A percentile compares a stretch with the other conserved stretches of the same genome.
phyloP scores from a whole-genome alignment of 2,113 vertebrate species.

The Eolophus roseicapilla region DNA sequence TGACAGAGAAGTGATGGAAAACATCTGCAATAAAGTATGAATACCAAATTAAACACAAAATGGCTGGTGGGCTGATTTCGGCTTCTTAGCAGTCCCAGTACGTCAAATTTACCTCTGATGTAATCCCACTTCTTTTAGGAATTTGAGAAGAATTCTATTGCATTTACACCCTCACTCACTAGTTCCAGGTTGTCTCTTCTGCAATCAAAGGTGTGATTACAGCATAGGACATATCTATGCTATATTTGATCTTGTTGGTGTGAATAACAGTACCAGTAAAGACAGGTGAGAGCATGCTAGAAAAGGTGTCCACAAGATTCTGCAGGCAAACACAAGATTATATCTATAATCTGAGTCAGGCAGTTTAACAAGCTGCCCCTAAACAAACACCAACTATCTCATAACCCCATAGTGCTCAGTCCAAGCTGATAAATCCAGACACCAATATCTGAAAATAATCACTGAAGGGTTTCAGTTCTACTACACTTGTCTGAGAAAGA shows the following conservation, averaged over 20 bases:
- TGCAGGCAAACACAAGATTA: neutral
- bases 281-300: neutral
- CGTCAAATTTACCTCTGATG: neutral
- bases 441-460: neutral
- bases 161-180: neutral
- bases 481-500: neutral
- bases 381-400: neutral
- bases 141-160: neutral
- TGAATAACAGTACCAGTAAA: neutral
- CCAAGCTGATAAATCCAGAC: neutral
- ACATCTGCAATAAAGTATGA: neutral
- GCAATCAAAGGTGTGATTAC: neutral
- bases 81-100: neutral
- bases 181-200: neutral
- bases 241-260: neutral
- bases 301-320: neutral
- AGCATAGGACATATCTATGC: neutral
- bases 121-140: neutral
- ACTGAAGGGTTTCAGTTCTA: neutral
- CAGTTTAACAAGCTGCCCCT: neutral
- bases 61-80: neutral
- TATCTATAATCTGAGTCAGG: neutral
- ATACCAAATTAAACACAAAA: conserved; percentile 7
- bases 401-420: neutral
- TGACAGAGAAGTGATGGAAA: neutral